phyloP scores from a whole-genome alignment of 2,797 vertebrate genomes.

The Acanthornis magna region DNA sequence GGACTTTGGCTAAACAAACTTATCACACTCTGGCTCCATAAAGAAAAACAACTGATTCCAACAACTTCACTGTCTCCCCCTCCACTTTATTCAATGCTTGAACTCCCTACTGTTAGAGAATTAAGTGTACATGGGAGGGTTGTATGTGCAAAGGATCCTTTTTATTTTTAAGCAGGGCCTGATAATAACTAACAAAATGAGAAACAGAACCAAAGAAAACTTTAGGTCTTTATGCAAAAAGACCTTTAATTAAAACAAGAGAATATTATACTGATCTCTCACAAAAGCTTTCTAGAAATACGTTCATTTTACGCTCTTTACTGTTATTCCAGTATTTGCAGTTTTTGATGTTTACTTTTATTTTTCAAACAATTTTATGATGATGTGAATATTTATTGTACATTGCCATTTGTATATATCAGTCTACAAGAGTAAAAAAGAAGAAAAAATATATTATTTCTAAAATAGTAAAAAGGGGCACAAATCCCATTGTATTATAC shows the following conservation, averaged over 20 bases:
- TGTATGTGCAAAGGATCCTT: neutral
- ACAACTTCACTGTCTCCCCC: neutral
- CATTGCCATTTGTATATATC: neutral
- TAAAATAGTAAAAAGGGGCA: neutral
- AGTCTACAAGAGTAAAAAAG: neutral
- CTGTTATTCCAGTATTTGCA: neutral
- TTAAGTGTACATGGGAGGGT: neutral
- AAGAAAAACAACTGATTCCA: neutral
- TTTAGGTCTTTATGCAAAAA: neutral
- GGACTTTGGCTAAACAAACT: neutral
- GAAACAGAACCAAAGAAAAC: neutral
- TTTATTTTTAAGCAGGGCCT: neutral
- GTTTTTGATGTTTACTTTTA: accelerated
- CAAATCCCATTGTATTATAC: neutral
- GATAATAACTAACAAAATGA: neutral
- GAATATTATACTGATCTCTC: neutral
- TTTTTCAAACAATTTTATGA: neutral
- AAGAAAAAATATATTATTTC: neutral
- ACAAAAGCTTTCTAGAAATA: neutral
- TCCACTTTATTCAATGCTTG: neutral
- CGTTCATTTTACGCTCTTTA: neutral
- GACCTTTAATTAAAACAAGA: neutral
- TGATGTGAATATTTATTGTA: neutral
- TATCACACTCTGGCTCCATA: neutral
- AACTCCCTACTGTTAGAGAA: neutral